phyloP scores from a whole-genome alignment of 1,140 invertebrate species.

The Muscidifurax raptorellus region DNA sequence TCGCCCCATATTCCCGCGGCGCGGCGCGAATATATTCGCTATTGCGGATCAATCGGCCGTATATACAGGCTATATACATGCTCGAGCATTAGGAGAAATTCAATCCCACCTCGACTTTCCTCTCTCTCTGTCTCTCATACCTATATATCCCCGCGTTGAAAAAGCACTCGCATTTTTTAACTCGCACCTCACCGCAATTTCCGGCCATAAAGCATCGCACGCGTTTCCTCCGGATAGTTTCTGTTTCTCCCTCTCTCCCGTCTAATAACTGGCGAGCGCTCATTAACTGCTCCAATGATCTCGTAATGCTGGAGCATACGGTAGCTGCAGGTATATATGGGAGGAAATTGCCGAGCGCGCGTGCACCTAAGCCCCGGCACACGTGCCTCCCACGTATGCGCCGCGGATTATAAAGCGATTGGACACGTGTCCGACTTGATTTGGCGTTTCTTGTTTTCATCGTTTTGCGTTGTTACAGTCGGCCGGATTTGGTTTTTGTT shows the following conservation, averaged over 20 bases:
- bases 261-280: constrained; percentile 50
- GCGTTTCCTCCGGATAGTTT: constrained; percentile 38
- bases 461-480: background rate
- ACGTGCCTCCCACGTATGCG: constrained; percentile 48
- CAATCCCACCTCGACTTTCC: constrained; percentile 1
- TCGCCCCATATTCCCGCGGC: constrained; percentile 14
- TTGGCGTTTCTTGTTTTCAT: background rate
- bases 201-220: constrained; percentile 11
- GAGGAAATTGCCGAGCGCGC: constrained; percentile 38
- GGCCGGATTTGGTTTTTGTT: too few species aligned
- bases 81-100: constrained; percentile 33
- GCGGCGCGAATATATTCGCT: background rate
- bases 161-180: constrained; percentile 52
- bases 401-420: constrained; percentile 37
- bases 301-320: constrained; percentile 25
- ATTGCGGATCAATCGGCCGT: background rate
- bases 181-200: constrained; percentile 34
- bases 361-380: background rate
- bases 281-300: constrained; percentile 54
- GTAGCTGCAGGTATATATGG: background rate
- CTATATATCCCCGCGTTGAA: background rate
- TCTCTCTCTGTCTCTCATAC: background rate
- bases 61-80: background rate
- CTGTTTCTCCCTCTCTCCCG: constrained; percentile 49
- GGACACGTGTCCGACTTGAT: constrained; percentile 20